Conservation (phyloP, 2,888 invertebrate species). For the Holacanthella duospinosa region DNA sequence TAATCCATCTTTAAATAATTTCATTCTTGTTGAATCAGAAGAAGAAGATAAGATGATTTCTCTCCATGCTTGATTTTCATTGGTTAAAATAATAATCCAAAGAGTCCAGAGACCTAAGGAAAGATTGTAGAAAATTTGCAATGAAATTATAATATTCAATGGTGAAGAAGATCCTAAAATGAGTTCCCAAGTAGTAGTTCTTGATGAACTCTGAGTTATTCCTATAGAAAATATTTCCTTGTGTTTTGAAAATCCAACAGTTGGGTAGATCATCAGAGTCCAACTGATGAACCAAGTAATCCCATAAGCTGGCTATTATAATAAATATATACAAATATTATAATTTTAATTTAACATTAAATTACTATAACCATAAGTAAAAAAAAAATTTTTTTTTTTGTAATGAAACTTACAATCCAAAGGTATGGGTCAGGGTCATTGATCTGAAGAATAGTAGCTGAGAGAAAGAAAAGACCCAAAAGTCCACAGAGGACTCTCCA, state of each 20-base stretch:
- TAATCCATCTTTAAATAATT: background rate
- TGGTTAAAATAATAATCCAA: too few species aligned
- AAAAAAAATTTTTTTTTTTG: too few species aligned
- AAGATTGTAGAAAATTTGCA: background rate
- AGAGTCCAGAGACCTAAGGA: background rate
- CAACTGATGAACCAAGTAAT: too few species aligned
- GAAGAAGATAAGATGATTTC: too few species aligned
- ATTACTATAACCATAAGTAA: background rate
- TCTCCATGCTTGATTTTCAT: too few species aligned
- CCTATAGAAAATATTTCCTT: too few species aligned
- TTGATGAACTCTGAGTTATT: too few species aligned
- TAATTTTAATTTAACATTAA: background rate
- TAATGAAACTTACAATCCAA: slow-evolving; percentile 6
- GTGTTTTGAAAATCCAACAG: too few species aligned
- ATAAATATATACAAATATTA: background rate
- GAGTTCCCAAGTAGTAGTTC: too few species aligned
- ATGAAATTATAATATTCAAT: background rate
- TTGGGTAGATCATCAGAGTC: too few species aligned
- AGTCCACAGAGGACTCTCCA: background rate
- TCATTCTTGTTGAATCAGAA: too few species aligned
- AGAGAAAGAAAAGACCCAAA: background rate
- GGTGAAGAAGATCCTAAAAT: background rate
- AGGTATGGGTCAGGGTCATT: background rate
- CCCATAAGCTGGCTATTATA: too few species aligned
- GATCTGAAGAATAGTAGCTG: background rate